These are phyloP conservation scores for Dynastes hyllus DNA, from an alignment of 2,888 invertebrate genomes.

Conservation along the genomic window DNA sequence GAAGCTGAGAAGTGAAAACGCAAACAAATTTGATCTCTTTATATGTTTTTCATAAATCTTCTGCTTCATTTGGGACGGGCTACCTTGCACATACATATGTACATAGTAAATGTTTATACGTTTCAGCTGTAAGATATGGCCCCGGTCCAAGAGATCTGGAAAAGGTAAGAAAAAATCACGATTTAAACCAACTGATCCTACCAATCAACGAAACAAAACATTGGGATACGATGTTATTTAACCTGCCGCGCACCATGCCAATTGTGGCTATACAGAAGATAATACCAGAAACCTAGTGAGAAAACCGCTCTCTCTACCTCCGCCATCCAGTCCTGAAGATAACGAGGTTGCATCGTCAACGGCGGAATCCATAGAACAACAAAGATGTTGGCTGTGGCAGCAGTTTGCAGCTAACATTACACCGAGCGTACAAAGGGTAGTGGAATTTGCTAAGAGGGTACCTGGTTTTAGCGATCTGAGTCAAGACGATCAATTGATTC, in stretches of 20 bases:
- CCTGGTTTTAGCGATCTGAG: slow-evolving; percentile 93
- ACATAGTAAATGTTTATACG: neutral
- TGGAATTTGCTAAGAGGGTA: slow-evolving; percentile 96
- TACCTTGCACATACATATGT: too few species aligned
- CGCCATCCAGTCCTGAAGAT: slow-evolving; percentile 62
- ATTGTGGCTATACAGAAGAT: slow-evolving; percentile 93
- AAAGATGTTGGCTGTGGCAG: slow-evolving; percentile 91
- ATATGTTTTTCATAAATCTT: too few species aligned
- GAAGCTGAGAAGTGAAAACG: too few species aligned
- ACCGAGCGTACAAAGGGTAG: slow-evolving; percentile 93
- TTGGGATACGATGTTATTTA: slow-evolving; percentile 87
- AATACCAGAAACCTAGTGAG: slow-evolving; percentile 81
- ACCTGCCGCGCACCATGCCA: slow-evolving; percentile 90
- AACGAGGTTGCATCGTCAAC: slow-evolving; percentile 73
- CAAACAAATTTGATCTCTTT: too few species aligned
- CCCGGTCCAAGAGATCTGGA: slow-evolving; percentile 94
- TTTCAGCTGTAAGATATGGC: slow-evolving; percentile 94
- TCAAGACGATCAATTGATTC: slow-evolving; percentile 97
- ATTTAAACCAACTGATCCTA: slow-evolving; percentile 70
- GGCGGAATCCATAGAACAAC: slow-evolving; percentile 79
- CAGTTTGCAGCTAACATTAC: slow-evolving; percentile 90
- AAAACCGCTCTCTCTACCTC: slow-evolving; percentile 81
- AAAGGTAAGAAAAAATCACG: too few species aligned
- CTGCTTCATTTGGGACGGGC: too few species aligned
- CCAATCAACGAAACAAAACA: slow-evolving; percentile 72